phyloP scores from a whole-genome alignment of 2,113 vertebrate species.

The Zootoca vivipara region DNA sequence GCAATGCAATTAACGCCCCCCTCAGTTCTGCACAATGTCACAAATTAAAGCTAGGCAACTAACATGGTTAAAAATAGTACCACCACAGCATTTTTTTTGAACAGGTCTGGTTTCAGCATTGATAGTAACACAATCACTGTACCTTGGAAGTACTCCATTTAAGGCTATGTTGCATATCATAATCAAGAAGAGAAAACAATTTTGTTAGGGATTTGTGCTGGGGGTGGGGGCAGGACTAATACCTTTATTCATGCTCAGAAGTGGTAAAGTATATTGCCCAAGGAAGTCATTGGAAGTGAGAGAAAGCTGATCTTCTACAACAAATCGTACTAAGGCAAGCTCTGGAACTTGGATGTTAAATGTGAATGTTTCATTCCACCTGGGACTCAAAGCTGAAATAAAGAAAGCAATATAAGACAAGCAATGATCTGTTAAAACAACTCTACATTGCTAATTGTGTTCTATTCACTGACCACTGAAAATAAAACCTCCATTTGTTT shows the following conservation, averaged over 20 bases:
- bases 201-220: not conserved
- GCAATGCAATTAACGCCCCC: not conserved
- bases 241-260: conserved; percentile 87
- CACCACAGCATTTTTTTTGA: not conserved
- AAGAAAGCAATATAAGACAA: conserved; percentile 15
- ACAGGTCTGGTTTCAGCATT: not conserved
- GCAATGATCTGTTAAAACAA: not conserved
- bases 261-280: conserved; percentile 87
- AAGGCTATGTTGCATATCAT: not conserved
- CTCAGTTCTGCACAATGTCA: not conserved
- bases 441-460: not conserved
- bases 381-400: conserved; percentile 80
- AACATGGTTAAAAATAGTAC: not conserved
- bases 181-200: not conserved
- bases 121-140: not conserved
- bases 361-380: conserved; percentile 82
- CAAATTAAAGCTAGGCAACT: not conserved
- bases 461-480: not conserved
- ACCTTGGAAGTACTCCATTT: too few species aligned
- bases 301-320: conserved; percentile 77
- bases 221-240: conserved; percentile 36
- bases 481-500: not conserved
- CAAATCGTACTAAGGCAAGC: conserved; percentile 85
- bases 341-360: conserved; percentile 83
- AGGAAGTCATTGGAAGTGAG: conserved; percentile 81